Evolutionary conservation across 1,140 invertebrate species (phyloP), one percentile per base, ranked within the genome.

Genomic region (Drosophila mojavensis): DNA sequence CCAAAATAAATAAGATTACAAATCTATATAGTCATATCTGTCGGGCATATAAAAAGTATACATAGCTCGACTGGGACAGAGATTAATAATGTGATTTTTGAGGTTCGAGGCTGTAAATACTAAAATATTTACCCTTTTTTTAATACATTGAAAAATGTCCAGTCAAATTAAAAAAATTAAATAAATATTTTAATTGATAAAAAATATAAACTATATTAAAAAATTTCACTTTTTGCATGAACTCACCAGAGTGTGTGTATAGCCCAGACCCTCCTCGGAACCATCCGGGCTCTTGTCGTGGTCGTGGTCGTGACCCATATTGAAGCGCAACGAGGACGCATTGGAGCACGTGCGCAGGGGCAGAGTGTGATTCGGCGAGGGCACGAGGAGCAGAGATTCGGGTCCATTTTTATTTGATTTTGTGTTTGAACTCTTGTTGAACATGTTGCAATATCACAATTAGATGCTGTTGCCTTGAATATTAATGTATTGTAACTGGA

Each of bases 171-270:
- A 0, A 17, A 17, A 17, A 17, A 17, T 1, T 24, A 24, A 2
- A 24, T 24, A n/a, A 6, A 33, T 33, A 7, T 5, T 33, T 33
- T 33, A 28, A 28, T 28, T 3, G 3, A 30, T 30, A 30, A 30
- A 24, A 24, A 3, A 24, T 2, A 24, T 24, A 24, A 2, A 2
- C 20, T 24, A 24, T 30, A 30, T 30, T 10, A 41, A 20, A 4
- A 2, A 28, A 1, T 9, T 24, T 13, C 13, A 5, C 2, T 26
- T 13, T 1, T 7, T 26, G n/a, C 20, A 24, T 9, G n/a, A 2
- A 94, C 95, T 96, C 92, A 97, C 96, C 95, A 97, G 94, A 53
- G 96, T 96, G 85, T 96, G 96, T 81, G 96, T 95, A 83, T 96
- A 96, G 39, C 96, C 96, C 74, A 96, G 91, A 54, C 96, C 95